These are phyloP conservation scores for Heteronetta atricapilla DNA, from an alignment of 2,113 vertebrate species.

Conservation along the genomic window DNA sequence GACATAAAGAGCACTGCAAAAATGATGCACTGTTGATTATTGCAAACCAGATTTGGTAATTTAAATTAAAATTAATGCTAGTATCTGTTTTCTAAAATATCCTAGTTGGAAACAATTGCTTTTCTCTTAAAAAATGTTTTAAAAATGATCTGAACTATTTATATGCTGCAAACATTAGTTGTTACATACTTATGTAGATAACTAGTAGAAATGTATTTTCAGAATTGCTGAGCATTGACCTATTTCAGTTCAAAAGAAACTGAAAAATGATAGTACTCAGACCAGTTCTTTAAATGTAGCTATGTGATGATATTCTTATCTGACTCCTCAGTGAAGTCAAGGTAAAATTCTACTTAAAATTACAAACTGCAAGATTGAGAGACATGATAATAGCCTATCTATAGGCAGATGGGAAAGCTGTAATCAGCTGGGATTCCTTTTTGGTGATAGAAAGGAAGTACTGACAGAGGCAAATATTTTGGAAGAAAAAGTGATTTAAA, in stretches of 20 bases:
- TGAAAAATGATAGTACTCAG: not conserved
- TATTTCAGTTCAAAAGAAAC: not conserved
- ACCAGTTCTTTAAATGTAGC: not conserved
- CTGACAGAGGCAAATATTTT: not conserved
- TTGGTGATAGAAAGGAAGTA: not conserved
- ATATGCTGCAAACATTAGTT: not conserved
- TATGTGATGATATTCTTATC: not conserved
- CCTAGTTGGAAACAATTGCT: not conserved
- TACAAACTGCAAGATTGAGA: not conserved
- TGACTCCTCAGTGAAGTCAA: not conserved
- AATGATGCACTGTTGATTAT: slow-evolving; percentile 1
- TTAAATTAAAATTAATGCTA: not conserved
- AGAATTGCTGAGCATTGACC: not conserved
- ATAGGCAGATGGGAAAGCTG: not conserved
- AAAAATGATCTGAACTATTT: not conserved
- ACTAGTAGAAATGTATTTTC: not conserved
- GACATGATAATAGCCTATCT: not conserved
- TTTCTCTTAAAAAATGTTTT: not conserved
- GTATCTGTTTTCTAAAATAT: not conserved
- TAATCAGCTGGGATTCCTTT: not conserved
- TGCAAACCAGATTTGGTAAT: not conserved
- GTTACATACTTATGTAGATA: not conserved
- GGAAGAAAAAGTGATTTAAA: not conserved
- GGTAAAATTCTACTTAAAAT: not conserved
- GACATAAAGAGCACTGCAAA: not conserved